Evolutionary conservation across 1,140 invertebrate species (phyloP).

Genomic region (Eciton burchellii): DNA sequence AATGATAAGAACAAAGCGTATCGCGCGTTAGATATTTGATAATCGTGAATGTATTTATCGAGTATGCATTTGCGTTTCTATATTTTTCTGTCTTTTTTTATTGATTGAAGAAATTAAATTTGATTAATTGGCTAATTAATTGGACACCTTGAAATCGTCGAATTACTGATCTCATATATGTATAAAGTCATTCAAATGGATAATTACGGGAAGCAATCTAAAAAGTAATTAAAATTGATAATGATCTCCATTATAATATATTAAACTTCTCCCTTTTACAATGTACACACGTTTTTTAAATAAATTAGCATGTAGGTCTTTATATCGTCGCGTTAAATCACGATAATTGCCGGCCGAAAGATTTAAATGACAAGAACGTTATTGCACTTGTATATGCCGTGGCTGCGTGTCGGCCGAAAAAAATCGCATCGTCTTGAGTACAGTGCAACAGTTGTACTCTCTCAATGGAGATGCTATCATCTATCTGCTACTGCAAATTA

Average conservation of each 20-base stretch:
- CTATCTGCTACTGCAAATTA: conserved; percentile 53
- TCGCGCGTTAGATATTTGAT: too few relatives aligned
- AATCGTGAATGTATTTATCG: too few relatives aligned
- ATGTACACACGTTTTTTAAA: not conserved
- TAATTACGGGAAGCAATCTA: too few relatives aligned
- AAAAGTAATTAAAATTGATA: not conserved
- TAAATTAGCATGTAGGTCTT: not conserved
- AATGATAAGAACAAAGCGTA: too few relatives aligned
- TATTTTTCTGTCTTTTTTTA: too few relatives aligned
- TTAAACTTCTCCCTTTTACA: not conserved
- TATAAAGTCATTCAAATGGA: too few relatives aligned
- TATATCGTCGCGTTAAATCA: not conserved
- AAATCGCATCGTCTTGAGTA: conserved; percentile 23
- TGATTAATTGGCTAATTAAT: too few relatives aligned
- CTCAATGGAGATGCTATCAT: conserved; percentile 51
- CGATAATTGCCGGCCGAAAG: not conserved
- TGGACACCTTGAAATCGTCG: too few relatives aligned
- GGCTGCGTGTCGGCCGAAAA: conserved; percentile 14
- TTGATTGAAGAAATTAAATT: too few relatives aligned
- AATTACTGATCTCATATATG: too few relatives aligned
- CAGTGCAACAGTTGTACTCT: conserved; percentile 56
- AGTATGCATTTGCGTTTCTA: too few relatives aligned
- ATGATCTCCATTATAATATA: not conserved
- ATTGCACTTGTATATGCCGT: conserved; percentile 11
- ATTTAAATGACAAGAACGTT: conserved; percentile 11